Evolutionary conservation across 1,140 invertebrate species (phyloP), one percentile per base, ranked within the genome.

Genomic region (Drosophila pruinosa): DNA sequence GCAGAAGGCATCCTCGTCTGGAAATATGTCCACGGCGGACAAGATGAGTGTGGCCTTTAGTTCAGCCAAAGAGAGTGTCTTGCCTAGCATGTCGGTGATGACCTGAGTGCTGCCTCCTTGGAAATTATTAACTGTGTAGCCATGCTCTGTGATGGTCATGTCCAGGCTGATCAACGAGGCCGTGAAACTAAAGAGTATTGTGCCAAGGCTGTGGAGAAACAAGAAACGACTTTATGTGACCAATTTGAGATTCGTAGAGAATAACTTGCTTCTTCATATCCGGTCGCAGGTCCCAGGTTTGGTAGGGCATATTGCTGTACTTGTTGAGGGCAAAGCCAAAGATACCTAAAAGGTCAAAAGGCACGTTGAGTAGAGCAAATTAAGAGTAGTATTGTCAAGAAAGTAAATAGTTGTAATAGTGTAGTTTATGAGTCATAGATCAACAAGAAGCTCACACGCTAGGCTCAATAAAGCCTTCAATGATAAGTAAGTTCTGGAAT

Each of bases 11-110:
- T 98, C 97, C 64, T 94, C 94, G 61, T 95, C 94, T 0, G 97
- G 97, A 91, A 98, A 98, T n/a, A 98, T 92, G 90, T 98, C 97
- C 31, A 97, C 94, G n/a, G 97, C 97, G 4, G 89, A 88, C 0
- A 79, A 56, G 2, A 88, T 89, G 1, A 91, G 68, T 0, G 70
- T 89, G n/a, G 80, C 73, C 64, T 85, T 91, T 0, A 91, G 61
- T 22, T 90, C 85, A 5, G 71, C 10, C 7, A 91, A 53, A 1
- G 86, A 90, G 0, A 90, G 6, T 0, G 89, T 90, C 41, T 86
- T 86, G n/a, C 91, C 91, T 10, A 91, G 69, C 78, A 91, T 89
- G 1, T 81, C 80, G 45, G 76, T 90, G 1, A 91, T 79, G 12
- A 69, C 61, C 8, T 78, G 70, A 4, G 90, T 90, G 36, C 78